A percentile compares a stretch with the other conserved stretches of the same genome.
phyloP scores from a whole-genome alignment of 1,140 invertebrate species.

The Aphis gossypii region DNA sequence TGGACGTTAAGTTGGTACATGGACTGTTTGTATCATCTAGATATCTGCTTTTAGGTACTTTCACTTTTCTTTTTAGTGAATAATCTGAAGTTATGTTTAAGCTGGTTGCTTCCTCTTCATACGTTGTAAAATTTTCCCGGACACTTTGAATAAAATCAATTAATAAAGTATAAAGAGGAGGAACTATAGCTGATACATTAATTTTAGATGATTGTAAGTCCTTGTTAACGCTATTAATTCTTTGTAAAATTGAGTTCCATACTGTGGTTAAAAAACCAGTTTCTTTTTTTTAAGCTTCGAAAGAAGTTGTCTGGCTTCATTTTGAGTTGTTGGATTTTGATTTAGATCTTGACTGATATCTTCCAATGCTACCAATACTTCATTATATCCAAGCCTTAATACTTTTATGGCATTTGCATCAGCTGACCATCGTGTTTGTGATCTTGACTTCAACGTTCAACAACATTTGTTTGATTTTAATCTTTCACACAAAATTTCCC shows the following conservation, averaged over 20 bases:
- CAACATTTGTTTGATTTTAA: no score
- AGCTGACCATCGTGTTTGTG: no score
- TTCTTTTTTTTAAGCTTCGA: not conserved
- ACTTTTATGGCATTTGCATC: no score
- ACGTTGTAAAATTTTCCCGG: not conserved
- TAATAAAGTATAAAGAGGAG: not conserved
- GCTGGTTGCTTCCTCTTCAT: not conserved
- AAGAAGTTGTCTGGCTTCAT: not conserved
- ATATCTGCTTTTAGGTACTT: not conserved
- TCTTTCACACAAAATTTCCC: no score
- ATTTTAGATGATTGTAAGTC: not conserved
- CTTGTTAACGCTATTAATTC: not conserved
- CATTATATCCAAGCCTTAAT: not conserved
- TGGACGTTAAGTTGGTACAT: not conserved
- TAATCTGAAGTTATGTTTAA: not conserved
- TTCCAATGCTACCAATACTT: not conserved
- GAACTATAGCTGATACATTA: not conserved
- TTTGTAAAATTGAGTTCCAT: not conserved
- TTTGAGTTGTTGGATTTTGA: not conserved
- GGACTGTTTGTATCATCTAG: not conserved
- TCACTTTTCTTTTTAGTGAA: not conserved
- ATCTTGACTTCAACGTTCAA: no score
- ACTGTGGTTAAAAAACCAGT: not conserved
- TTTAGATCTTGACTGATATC: not conserved
- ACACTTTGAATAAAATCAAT: not conserved